Base-by-base conservation (phyloP, 2,113 vertebrate genomes). In the Urocolius indicus region DNA sequence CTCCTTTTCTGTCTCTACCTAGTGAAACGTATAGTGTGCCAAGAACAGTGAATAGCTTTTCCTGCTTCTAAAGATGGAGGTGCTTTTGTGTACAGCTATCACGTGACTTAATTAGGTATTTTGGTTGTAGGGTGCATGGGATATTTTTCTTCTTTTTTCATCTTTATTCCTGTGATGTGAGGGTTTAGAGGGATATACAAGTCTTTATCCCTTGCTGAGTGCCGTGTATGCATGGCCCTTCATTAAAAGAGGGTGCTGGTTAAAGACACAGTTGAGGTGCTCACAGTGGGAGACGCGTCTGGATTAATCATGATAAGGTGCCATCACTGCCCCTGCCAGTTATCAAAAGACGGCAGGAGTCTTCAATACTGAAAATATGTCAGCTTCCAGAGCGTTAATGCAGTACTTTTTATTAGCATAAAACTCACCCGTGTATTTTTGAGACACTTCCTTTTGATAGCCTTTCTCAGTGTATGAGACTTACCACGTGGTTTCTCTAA, bases 121-220 rank as follows among this genome's bases (percentile, higher is more conserved):
- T 46, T 51, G 1, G 2, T 5, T 54, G 6, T 41, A 41, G 12
- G 38, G 38, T 41, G 38, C 9, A 41, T 41, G 38, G 38, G 0
- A 1, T 1, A 17, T 58, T 49, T 10, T 2, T 13, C 17, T 4
- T 5, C 7, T 17, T 29, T 41, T 73, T 61, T 84, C 6, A 6
- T 74, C 59, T 69, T 69, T 61, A 11, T 54, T 72, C 18, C 16
- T 66, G 21, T 49, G 9, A 8, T n/a, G 16, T 36, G 6, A 13
- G 11, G 1, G 2, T 36, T 62, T 46, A 65, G 49, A 48, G 26
- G 10, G 27, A 59, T 26, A 30, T 21, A 6, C 3, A 46, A 51
- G 15, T 43, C 57, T 75, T 85, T 3, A 7, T 72, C 32, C 7
- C 14, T 71, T 54, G 17, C 11, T 20, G 27, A 8, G n/a, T 86